Evolutionary conservation across 2,113 vertebrate genomes (phyloP).

Genomic region (Nannospalax galili): DNA sequence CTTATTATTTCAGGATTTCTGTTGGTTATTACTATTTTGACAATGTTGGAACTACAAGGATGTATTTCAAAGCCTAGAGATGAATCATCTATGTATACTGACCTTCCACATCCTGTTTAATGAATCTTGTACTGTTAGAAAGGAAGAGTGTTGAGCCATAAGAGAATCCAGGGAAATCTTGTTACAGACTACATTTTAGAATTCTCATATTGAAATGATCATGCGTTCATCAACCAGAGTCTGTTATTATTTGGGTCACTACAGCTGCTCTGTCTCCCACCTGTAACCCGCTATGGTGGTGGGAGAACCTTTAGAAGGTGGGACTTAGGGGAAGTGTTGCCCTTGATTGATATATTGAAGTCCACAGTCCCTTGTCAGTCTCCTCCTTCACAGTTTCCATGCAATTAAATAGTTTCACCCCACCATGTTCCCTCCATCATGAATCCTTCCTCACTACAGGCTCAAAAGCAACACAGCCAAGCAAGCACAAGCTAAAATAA

Average conservation of each 20-base stretch:
- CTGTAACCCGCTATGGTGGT: neutral
- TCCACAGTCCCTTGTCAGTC: neutral
- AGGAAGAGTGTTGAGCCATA: neutral
- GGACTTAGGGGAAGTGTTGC: neutral
- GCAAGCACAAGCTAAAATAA: neutral
- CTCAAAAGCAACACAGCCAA: neutral
- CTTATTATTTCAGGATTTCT: constrained; percentile 34
- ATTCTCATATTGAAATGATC: neutral
- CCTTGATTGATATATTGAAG: too few relatives aligned
- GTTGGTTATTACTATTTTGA: neutral
- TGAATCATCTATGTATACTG: neutral
- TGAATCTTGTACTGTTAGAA: neutral
- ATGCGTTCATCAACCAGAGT: neutral
- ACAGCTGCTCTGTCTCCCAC: neutral
- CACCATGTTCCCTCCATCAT: fast-evolving
- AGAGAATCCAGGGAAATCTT: neutral
- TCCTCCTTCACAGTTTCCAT: neutral
- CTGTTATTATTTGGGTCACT: neutral
- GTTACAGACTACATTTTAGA: neutral
- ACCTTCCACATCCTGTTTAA: neutral
- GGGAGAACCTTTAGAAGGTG: neutral
- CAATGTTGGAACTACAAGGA: neutral
- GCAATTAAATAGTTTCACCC: neutral
- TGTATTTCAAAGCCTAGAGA: neutral
- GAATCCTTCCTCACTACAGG: too few relatives aligned